A percentile compares a stretch with the other conserved stretches of the same genome.
phyloP scores from a whole-genome alignment of 2,797 vertebrate species.

The Falco novaeseelandiae region DNA sequence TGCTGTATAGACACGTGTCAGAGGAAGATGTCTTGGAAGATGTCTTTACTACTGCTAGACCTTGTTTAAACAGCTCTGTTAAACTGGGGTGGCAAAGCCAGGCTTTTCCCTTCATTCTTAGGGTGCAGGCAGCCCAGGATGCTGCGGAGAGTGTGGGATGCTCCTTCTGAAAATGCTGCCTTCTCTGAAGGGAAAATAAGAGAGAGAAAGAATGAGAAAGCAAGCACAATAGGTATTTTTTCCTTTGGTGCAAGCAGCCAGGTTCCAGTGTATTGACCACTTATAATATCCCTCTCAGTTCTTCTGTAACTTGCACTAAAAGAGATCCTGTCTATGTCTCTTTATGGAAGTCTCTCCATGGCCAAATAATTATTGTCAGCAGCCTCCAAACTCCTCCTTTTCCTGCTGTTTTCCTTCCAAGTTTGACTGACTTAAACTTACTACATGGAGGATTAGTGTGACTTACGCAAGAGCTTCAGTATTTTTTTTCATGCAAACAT shows the following conservation, averaged over 20 bases:
- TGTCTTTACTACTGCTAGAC: neutral
- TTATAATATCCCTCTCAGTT: neutral
- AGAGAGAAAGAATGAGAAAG: neutral
- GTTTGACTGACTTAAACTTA: neutral
- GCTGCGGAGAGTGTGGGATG: neutral
- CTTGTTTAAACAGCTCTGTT: neutral
- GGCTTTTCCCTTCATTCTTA: neutral
- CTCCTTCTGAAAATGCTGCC: neutral
- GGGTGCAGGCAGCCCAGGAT: neutral
- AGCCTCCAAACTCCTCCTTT: neutral
- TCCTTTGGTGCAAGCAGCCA: neutral
- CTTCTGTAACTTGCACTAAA: neutral
- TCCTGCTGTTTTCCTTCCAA: neutral
- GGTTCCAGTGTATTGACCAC: neutral
- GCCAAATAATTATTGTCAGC: neutral
- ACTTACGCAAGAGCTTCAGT: neutral
- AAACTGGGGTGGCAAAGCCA: neutral
- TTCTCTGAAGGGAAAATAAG: neutral
- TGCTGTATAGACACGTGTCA: neutral
- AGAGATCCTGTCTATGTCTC: neutral
- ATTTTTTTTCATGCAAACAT: neutral
- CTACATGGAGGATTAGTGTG: neutral
- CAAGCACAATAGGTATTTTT: neutral
- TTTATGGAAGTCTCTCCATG: neutral
- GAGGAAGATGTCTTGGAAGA: neutral